Conservation (phyloP, 2,113 vertebrate genomes). For the Lamprologus tigripictilis region DNA sequence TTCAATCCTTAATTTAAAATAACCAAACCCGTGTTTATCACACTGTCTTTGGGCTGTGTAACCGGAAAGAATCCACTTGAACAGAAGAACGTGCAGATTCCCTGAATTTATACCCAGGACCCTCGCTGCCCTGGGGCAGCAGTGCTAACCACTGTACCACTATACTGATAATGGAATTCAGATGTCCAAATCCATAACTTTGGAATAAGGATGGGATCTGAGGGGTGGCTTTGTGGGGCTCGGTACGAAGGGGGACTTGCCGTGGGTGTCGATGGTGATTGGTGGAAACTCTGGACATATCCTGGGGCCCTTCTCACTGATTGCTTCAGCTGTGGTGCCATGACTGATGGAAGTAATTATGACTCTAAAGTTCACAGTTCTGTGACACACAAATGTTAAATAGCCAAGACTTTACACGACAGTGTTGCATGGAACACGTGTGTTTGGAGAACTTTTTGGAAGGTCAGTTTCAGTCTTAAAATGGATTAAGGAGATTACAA, state of each 20-base stretch:
- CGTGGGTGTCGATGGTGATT: rapidly evolving
- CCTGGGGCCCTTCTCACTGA: background rate
- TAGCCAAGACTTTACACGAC: background rate
- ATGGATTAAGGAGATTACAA: background rate
- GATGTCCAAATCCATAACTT: background rate
- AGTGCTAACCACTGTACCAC: background rate
- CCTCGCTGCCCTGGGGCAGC: background rate
- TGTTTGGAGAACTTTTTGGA: background rate
- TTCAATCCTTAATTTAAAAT: background rate
- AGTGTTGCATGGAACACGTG: background rate
- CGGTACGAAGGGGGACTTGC: background rate
- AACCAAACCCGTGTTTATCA: background rate
- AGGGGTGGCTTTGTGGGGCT: background rate
- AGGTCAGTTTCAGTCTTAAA: background rate
- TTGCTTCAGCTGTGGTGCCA: background rate
- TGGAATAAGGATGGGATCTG: background rate
- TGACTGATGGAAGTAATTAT: background rate
- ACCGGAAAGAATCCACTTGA: background rate
- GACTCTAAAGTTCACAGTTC: background rate
- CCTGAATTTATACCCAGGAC: background rate
- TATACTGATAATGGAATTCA: background rate
- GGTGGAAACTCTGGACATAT: background rate
- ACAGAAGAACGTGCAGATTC: background rate
- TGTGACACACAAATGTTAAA: background rate
- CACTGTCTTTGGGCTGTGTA: background rate